Conservation (phyloP, 2,888 invertebrate species). For the Vanessa cardui region DNA sequence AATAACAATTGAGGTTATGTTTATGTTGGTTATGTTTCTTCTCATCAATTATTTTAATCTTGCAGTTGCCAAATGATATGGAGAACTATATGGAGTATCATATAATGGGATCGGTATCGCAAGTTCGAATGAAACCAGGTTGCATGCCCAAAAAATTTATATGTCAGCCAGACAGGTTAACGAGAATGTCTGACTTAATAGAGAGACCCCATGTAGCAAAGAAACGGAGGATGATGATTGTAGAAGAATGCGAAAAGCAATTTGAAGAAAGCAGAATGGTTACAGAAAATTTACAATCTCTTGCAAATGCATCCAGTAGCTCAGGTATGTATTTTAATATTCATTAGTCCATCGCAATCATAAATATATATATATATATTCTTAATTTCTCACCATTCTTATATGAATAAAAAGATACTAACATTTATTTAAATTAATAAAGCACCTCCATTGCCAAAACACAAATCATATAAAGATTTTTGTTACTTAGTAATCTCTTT, state of each 20-base stretch:
- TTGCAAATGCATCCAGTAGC: too few species aligned
- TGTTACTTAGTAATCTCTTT: too few species aligned
- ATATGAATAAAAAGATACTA: too few species aligned
- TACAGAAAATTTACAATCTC: slow-evolving; percentile 12
- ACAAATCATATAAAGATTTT: too few species aligned
- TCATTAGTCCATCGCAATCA: too few species aligned
- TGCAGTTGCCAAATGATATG: slow-evolving; percentile 43
- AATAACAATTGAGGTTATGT: slow-evolving; percentile 23
- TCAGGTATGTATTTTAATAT: too few species aligned
- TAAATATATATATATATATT: too few species aligned
- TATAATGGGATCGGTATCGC: slow-evolving; percentile 50
- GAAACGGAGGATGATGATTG: slow-evolving; percentile 34
- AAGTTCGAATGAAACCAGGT: slow-evolving; percentile 49
- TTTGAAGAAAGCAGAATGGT: slow-evolving; percentile 22
- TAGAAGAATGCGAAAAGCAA: slow-evolving; percentile 36
- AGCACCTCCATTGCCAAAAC: too few species aligned
- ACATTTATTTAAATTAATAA: too few species aligned
- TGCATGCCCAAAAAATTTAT: slow-evolving; percentile 48
- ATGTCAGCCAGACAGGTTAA: slow-evolving; percentile 46
- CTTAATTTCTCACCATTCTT: too few species aligned
- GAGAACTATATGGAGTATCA: slow-evolving; percentile 50
- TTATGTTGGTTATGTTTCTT: slow-evolving; percentile 20
- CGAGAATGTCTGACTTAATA: slow-evolving; percentile 30
- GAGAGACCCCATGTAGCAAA: slow-evolving; percentile 38
- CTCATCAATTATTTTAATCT: slow-evolving; percentile 13